A percentile compares a stretch with the other conserved stretches of the same genome.
Evolutionary conservation across 2,888 invertebrate species (phyloP).

Genomic region (Monopis laevigella): DNA sequence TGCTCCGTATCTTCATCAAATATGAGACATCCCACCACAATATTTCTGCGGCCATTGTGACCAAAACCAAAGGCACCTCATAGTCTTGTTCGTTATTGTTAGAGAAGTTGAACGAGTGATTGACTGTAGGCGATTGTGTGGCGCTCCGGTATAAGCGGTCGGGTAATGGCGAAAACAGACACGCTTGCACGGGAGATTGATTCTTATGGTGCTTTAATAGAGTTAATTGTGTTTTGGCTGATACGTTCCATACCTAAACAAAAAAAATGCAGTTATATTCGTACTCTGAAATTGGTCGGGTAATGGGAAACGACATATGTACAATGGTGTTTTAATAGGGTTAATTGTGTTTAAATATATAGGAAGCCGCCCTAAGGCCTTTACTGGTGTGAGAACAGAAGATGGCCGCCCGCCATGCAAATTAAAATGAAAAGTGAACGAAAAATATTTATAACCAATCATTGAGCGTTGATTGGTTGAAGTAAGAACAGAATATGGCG

Average conservation of each 20-base stretch:
- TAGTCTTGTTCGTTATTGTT: constrained; percentile 26
- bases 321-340: too few relatives aligned
- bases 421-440: too few relatives aligned
- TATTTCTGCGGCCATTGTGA: constrained; percentile 66
- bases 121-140: constrained; percentile 12
- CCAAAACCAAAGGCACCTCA: constrained; percentile 54
- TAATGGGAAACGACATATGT: too few relatives aligned
- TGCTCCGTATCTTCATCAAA: constrained; percentile 27
- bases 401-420: too few relatives aligned
- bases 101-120: constrained; percentile 11
- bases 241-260: constrained; percentile 58
- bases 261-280: too few relatives aligned
- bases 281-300: too few relatives aligned
- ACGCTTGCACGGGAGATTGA: constrained; percentile 55
- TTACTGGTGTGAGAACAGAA: too few relatives aligned
- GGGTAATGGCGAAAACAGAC: constrained; percentile 60
- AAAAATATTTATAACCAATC: too few relatives aligned
- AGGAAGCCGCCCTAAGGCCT: too few relatives aligned
- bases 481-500: too few relatives aligned
- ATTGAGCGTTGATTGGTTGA: too few relatives aligned
- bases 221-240: constrained; percentile 38
- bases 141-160: constrained; percentile 31
- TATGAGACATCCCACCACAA: constrained; percentile 67
- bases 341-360: too few relatives aligned
- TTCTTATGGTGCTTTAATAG: constrained; percentile 62